These are phyloP conservation scores for Spisula subtruncata DNA, from an alignment of 2,888 invertebrate genomes.

Conservation along the genomic window DNA sequence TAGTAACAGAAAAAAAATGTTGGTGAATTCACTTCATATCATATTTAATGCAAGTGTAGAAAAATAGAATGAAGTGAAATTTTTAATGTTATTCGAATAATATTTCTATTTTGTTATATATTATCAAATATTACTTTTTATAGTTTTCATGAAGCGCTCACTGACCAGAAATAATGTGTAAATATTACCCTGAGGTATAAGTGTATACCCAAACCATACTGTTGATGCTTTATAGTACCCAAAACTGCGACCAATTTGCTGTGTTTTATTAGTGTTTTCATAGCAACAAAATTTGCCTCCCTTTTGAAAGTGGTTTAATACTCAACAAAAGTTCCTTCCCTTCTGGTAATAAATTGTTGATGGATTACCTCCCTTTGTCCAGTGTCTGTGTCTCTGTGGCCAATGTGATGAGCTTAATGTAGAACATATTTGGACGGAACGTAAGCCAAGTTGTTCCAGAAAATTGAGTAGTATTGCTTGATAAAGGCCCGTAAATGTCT, in stretches of 20 bases:
- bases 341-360: too few relatives aligned
- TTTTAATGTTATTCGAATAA: neutral
- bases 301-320: too few relatives aligned
- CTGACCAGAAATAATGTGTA: neutral
- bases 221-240: constrained; percentile 1
- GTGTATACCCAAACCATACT: constrained; percentile 8
- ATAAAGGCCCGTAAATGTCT: neutral
- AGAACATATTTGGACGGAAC: too few relatives aligned
- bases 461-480: neutral
- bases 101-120: neutral
- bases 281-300: neutral
- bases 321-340: neutral
- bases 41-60: too few relatives aligned
- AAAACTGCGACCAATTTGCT: constrained; percentile 11
- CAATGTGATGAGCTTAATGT: neutral
- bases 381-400: neutral
- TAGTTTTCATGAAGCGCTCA: neutral
- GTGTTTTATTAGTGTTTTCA: neutral
- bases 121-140: neutral
- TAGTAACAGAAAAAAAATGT: neutral
- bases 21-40: neutral
- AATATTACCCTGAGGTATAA: neutral
- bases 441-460: neutral
- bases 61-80: too few relatives aligned
- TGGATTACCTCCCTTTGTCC: neutral